Conservation (phyloP, 2,888 invertebrate genomes). For the Amblyteles armatorius region DNA sequence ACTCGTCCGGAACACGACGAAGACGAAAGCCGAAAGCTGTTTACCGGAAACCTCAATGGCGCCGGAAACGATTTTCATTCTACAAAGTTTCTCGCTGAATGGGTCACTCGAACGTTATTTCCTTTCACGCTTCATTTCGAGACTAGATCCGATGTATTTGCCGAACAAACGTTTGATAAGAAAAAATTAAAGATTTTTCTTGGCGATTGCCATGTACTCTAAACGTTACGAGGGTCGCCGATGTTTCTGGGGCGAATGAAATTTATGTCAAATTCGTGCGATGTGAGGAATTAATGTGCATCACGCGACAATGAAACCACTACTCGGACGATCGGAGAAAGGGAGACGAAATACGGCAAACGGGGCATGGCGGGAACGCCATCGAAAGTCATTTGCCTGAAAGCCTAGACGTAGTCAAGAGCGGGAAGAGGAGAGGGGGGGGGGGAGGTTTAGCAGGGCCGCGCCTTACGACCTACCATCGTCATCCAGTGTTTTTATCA, state of each 20-base stretch:
- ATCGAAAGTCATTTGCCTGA: conserved; percentile 54
- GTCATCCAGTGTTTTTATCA: neutral
- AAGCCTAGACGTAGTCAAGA: conserved; percentile 14
- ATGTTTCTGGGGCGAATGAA: neutral
- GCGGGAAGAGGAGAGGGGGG: neutral
- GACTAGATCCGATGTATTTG: too few species aligned
- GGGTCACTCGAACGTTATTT: too few species aligned
- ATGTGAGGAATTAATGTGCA: neutral
- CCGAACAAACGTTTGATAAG: neutral
- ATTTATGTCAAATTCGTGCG: neutral
- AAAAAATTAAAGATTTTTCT: neutral
- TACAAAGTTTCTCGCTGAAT: neutral
- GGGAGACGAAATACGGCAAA: neutral
- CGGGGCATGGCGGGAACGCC: conserved; percentile 6
- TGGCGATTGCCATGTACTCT: neutral
- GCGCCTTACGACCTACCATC: neutral
- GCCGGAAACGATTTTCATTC: neutral
- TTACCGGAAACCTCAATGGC: neutral
- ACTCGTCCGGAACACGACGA: neutral
- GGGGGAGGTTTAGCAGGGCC: neutral
- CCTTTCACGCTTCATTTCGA: too few species aligned
- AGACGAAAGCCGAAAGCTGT: neutral
- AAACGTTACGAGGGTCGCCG: neutral
- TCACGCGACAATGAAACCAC: conserved; percentile 12
- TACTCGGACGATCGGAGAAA: neutral